A percentile compares a stretch with the other conserved stretches of the same genome.
These are phyloP conservation scores for Polymixis flavicincta DNA, from an alignment of 2,888 invertebrate genomes.

Conservation along the genomic window DNA sequence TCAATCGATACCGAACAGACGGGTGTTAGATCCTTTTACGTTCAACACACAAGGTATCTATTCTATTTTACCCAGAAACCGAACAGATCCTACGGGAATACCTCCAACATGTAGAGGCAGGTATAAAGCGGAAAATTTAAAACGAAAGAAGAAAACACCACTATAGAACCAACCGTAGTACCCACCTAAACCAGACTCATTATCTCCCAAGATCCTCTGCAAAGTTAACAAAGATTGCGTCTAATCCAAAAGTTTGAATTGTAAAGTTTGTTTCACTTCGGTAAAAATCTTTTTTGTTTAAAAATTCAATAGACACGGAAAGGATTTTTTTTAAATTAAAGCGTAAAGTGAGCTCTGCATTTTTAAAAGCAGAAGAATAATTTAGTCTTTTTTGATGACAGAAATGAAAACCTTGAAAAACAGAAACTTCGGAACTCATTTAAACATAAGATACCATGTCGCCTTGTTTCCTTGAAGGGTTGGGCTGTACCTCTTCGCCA, in stretches of 20 bases:
- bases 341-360: neutral
- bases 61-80: slow-evolving; percentile 38
- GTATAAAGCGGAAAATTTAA: slow-evolving; percentile 48
- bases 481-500: too few relatives aligned
- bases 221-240: slow-evolving; percentile 70
- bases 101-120: slow-evolving; percentile 26
- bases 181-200: slow-evolving; percentile 40
- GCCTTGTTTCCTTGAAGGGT: too few relatives aligned
- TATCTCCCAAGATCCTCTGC: slow-evolving; percentile 61
- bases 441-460: neutral
- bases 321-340: slow-evolving; percentile 49
- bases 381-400: neutral
- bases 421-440: neutral
- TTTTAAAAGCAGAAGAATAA: slow-evolving; percentile 5
- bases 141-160: slow-evolving; percentile 30
- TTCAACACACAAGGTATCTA: slow-evolving; percentile 35
- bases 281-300: slow-evolving; percentile 61
- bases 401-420: neutral
- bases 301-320: slow-evolving; percentile 61
- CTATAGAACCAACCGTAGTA: slow-evolving; percentile 1
- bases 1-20: slow-evolving; percentile 28
- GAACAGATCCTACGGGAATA: slow-evolving; percentile 46
- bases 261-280: slow-evolving; percentile 64
- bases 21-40: slow-evolving; percentile 39
- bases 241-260: slow-evolving; percentile 72